These are phyloP conservation scores for Athalia rosae DNA, from an alignment of 2,888 invertebrate species.

Conservation along the genomic window DNA sequence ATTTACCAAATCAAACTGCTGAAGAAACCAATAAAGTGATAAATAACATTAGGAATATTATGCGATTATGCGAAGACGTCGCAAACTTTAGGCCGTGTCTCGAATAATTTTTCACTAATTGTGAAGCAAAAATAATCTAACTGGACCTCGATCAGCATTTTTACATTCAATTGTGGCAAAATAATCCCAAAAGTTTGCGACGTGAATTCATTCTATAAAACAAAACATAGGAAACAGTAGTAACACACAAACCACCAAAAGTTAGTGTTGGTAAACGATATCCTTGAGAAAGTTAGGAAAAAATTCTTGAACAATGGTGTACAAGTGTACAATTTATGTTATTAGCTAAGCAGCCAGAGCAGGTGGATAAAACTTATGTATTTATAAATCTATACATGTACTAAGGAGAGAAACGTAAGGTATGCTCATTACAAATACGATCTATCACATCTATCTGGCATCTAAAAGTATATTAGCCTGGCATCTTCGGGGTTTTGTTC, in stretches of 20 bases:
- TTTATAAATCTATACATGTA: constrained; percentile 31
- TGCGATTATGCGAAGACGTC: not conserved
- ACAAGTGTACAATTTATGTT: constrained; percentile 7
- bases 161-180: not conserved
- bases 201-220: not conserved
- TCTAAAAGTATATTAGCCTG: constrained; percentile 92
- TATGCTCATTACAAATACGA: constrained; percentile 44
- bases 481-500: constrained; percentile 97
- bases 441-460: constrained; percentile 50
- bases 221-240: not conserved
- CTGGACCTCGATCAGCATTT: too few species aligned
- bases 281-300: not conserved
- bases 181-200: not conserved
- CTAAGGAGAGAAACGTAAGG: constrained; percentile 22
- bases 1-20: constrained; percentile 19
- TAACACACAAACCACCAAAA: not conserved
- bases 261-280: constrained; percentile 19
- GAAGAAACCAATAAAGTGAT: not conserved
- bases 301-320: not conserved
- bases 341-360: constrained; percentile 10
- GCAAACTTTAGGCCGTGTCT: too few species aligned
- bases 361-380: constrained; percentile 19
- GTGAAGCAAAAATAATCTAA: too few species aligned
- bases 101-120: too few species aligned
- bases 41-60: not conserved